These are phyloP conservation scores for Dreissena polymorpha DNA, from an alignment of 1,140 invertebrate genomes.

Conservation along the genomic window DNA sequence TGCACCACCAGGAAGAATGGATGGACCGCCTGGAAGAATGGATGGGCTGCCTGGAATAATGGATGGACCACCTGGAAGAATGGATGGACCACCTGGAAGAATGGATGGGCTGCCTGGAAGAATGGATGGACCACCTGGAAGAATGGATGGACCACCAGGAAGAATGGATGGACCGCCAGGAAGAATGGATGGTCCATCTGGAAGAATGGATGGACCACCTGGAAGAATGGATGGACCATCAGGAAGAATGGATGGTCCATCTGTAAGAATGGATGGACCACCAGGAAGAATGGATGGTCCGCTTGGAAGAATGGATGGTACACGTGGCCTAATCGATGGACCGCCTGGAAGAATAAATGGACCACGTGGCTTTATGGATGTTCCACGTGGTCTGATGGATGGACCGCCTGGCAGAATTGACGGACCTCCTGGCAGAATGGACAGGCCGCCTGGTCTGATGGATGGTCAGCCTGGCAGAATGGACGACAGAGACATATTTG, in stretches of 20 bases:
- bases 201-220: neutral
- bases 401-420: neutral
- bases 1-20: neutral
- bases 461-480: neutral
- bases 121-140: neutral
- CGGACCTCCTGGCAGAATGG: neutral
- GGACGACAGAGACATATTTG: neutral
- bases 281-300: neutral
- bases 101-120: neutral
- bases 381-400: neutral
- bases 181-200: neutral
- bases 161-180: neutral
- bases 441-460: neutral
- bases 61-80: neutral
- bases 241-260: neutral
- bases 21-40: neutral
- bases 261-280: neutral
- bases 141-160: neutral
- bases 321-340: neutral
- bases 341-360: neutral
- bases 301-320: neutral
- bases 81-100: neutral
- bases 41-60: neutral
- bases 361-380: neutral
- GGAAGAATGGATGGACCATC: neutral